Evolutionary conservation across 1,140 invertebrate genomes (phyloP).

Genomic region (Capitella teleta): DNA sequence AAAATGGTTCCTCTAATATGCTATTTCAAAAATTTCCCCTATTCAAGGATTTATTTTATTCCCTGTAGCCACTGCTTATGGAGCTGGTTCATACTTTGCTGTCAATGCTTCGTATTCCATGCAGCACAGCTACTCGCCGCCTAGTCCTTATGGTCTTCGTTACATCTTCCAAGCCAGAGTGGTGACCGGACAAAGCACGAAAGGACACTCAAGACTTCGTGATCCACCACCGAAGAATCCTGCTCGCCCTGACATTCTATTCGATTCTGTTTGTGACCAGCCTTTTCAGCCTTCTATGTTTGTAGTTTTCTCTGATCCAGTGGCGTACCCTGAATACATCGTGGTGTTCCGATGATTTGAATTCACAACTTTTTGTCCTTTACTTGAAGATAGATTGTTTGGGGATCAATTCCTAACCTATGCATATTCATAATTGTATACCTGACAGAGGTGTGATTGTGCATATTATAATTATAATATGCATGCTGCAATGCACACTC

Average conservation of each 20-base stretch:
- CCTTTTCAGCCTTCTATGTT: conserved; percentile 1
- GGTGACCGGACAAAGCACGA: conserved; percentile 2
- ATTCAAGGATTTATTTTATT: too few relatives aligned
- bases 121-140: conserved; percentile 4
- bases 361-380: too few relatives aligned
- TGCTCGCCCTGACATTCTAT: not conserved
- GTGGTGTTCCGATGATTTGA: conserved; percentile 3
- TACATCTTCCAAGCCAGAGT: conserved; percentile 8
- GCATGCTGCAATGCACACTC: too few relatives aligned
- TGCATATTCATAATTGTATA: too few relatives aligned
- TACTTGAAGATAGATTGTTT: too few relatives aligned
- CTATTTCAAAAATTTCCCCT: too few relatives aligned
- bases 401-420: too few relatives aligned
- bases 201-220: not conserved
- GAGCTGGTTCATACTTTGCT: conserved; percentile 14
- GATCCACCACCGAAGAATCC: conserved; percentile 6
- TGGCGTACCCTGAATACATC: conserved; percentile 11
- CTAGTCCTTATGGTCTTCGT: not conserved
- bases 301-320: conserved; percentile 9
- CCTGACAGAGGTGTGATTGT: too few relatives aligned
- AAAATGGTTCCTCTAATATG: too few relatives aligned
- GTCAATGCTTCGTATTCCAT: conserved; percentile 6
- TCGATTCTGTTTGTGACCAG: not conserved
- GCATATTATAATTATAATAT: too few relatives aligned
- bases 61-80: conserved; percentile 8